Evolutionary conservation across 2,888 invertebrate species (phyloP), one percentile per base, ranked within the genome.

Genomic region (Schizotus pectinicornis): DNA sequence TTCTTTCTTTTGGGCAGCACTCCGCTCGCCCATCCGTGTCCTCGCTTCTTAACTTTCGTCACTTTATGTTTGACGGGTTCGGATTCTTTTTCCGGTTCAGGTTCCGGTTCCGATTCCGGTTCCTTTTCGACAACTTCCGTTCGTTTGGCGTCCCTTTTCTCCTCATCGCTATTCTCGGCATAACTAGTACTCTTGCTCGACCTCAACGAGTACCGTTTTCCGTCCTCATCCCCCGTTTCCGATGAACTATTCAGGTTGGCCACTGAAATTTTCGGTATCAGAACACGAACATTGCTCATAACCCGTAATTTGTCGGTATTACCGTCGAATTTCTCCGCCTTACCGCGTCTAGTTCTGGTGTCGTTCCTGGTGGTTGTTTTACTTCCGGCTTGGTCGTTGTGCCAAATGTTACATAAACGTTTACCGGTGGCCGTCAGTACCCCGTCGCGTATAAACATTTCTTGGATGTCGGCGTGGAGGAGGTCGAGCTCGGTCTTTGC

Each of bases 401-500:
- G 74, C 37, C 85, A 81, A 51, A 86, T 72, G 43, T 86, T 83
- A 71, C 88, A 89, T 81, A 85, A 85, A 63, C 89, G 79, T 69
- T 86, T 83, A 7, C 88, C 88, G 1, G 85, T 85, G 8, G 86
- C 83, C 48, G 85, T 84, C 22, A 87, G 74, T 1, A 88, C 84
- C 31, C 85, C 87, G 62, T 87, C 84, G 63, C 84, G 82, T 50
- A 88, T 85, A 69, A 88, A 88, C 85, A 88, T 88, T 69, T 89
- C 88, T 66, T 86, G 84, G 37, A 89, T 85, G 65, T 89, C 88
- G 61, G 87, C 86, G 64, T 89, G 89, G 1, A 90, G 78, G 74
- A 83, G 81, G 67, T 86, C 83, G 43, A 90, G 72, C 68, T 89
- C 89, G 51, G 82, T 82, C 41, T 65, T 64, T 22, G 45, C 60